phyloP scores from a whole-genome alignment of 2,888 invertebrate genomes.

The Ectobius pallidus region DNA sequence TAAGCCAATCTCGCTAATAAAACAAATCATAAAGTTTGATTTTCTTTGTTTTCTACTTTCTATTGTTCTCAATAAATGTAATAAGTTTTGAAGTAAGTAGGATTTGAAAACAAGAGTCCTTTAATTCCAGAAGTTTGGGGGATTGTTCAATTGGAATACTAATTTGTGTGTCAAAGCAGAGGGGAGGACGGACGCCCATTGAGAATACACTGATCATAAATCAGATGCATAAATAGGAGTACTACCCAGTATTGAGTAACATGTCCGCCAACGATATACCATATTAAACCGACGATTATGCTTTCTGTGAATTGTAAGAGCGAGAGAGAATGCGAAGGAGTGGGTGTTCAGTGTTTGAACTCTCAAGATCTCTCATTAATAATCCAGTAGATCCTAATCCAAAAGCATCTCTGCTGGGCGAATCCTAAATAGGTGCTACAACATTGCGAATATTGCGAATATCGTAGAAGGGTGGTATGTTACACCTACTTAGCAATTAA shows the following conservation, averaged over 20 bases:
- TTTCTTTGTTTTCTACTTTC: not conserved
- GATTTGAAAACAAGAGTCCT: not conserved
- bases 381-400: not conserved
- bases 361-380: conserved; percentile 5
- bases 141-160: not conserved
- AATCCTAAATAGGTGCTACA: not conserved
- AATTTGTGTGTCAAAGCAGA: conserved; percentile 5
- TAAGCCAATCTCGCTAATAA: too few relatives aligned
- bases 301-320: not conserved
- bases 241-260: conserved; percentile 22
- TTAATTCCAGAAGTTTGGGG: conserved; percentile 20
- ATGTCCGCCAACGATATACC: conserved; percentile 10
- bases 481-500: too few relatives aligned
- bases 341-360: conserved; percentile 24
- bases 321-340: not conserved
- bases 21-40: too few relatives aligned
- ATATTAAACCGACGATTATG: not conserved
- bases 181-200: conserved; percentile 6
- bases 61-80: not conserved
- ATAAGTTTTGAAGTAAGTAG: not conserved
- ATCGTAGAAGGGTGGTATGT: not conserved
- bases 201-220: conserved; percentile 5
- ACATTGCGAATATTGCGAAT: not conserved
- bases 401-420: not conserved
- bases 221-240: conserved; percentile 17